Percentiles rank a stretch among this genome's conserved stretches.
These are phyloP conservation scores for Chymomyza procnemis DNA, from an alignment of 2,888 invertebrate species.

Conservation along the genomic window DNA sequence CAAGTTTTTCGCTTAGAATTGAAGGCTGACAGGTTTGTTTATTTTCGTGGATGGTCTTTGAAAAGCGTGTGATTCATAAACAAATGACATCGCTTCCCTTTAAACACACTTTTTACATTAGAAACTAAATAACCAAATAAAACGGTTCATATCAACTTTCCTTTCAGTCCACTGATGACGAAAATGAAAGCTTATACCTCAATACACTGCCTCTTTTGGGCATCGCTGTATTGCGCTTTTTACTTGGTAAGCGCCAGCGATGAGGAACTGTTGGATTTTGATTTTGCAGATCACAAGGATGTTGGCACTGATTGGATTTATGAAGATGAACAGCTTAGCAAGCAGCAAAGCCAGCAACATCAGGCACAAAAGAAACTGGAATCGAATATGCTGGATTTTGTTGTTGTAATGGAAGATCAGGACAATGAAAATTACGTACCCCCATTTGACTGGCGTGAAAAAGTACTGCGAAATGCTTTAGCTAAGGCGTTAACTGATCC, in stretches of 20 bases:
- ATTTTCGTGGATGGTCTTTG: slow-evolving; percentile 10
- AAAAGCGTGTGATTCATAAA: slow-evolving; percentile 61
- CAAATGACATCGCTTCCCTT: slow-evolving; percentile 28
- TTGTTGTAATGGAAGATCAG: slow-evolving; percentile 60
- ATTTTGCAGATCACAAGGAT: slow-evolving; percentile 73
- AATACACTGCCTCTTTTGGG: slow-evolving; percentile 60
- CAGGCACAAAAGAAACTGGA: slow-evolving; percentile 48
- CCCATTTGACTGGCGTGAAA: slow-evolving; percentile 78
- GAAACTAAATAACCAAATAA: slow-evolving; percentile 51
- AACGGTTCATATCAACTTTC: neutral
- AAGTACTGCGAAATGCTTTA: slow-evolving; percentile 80
- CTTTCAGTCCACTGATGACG: neutral
- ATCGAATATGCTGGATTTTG: slow-evolving; percentile 58
- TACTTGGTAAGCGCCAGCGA: slow-evolving; percentile 54
- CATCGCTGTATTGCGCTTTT: slow-evolving; percentile 60
- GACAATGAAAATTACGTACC: slow-evolving; percentile 57
- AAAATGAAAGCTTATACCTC: slow-evolving; percentile 63
- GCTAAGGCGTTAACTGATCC: slow-evolving; percentile 81
- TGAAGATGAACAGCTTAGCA: slow-evolving; percentile 38
- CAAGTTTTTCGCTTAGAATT: slow-evolving; percentile 51
- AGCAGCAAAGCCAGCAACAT: slow-evolving; percentile 27
- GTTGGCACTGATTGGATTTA: slow-evolving; percentile 75
- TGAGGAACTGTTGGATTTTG: slow-evolving; percentile 70
- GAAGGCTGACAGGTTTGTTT: neutral
- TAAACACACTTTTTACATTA: slow-evolving; percentile 43